Percentiles rank a stretch among this genome's conserved stretches.
Conservation (phyloP, 2,797 vertebrate species). For the Xiphorhynchus erythropygius region DNA sequence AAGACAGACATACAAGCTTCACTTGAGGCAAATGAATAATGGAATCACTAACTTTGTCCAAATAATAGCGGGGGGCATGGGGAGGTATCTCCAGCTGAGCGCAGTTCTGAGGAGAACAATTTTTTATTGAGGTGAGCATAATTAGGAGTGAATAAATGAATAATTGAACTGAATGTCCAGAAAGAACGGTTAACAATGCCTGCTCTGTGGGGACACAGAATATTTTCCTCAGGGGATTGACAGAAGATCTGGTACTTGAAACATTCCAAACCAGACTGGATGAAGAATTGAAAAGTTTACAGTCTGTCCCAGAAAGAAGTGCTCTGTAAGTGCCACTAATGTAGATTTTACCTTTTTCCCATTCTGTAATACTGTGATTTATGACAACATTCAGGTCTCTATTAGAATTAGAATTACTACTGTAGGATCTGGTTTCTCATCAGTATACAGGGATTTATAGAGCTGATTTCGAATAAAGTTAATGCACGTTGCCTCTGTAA, state of each 20-base stretch:
- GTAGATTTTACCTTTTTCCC: neutral
- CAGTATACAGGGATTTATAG: constrained; percentile 5
- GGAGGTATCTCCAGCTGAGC: constrained; percentile 43
- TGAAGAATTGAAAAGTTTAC: constrained; percentile 35
- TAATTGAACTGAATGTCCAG: constrained; percentile 46
- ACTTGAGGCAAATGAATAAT: constrained; percentile 38
- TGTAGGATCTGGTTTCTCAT: neutral
- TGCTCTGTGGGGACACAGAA: neutral
- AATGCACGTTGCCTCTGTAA: neutral
- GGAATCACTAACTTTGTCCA: constrained; percentile 49
- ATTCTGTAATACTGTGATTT: neutral
- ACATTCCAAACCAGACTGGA: neutral
- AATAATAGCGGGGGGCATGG: constrained; percentile 43
- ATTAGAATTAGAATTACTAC: constrained; percentile 16
- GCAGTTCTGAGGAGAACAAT: neutral
- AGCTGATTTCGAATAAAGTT: constrained; percentile 17
- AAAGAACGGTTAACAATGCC: constrained; percentile 21
- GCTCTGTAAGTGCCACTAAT: neutral
- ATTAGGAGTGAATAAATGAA: constrained; percentile 64
- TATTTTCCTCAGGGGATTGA: constrained; percentile 44
- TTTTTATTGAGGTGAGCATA: constrained; percentile 60
- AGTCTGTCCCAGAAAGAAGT: neutral
- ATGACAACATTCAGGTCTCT: neutral
- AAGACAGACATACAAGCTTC: constrained; percentile 43
- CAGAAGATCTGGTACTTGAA: constrained; percentile 41